Conservation (phyloP, 2,113 vertebrate species). For the Stegastes partitus region DNA sequence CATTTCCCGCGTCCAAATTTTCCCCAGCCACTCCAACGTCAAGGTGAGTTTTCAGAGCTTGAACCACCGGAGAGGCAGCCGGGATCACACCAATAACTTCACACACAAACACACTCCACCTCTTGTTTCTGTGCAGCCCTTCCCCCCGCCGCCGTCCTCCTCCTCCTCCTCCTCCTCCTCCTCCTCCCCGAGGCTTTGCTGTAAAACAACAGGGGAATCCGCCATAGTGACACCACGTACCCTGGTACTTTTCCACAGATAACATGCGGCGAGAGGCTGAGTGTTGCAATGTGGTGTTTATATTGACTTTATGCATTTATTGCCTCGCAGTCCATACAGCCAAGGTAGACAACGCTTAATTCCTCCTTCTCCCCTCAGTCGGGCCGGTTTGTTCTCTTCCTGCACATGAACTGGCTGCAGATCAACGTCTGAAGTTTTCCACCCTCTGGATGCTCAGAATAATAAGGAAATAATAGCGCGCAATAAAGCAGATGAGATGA, state of each 20-base stretch:
- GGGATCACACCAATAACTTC: background rate
- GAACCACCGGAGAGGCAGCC: conserved; percentile 25
- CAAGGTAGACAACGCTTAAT: background rate
- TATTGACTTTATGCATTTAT: conserved; percentile 54
- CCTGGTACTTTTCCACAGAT: conserved; percentile 79
- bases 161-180: no score
- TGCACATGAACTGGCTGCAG: background rate
- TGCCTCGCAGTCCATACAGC: conserved; percentile 44
- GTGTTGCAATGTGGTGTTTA: conserved; percentile 60
- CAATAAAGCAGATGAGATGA: background rate
- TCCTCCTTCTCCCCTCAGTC: background rate
- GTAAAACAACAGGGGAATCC: conserved; percentile 79
- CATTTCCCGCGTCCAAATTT: conserved; percentile 48
- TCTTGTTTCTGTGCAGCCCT: conserved; percentile 35
- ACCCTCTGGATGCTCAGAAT: background rate
- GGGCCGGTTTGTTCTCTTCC: conserved; percentile 2
- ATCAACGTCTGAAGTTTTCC: conserved; percentile 23
- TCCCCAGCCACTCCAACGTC: conserved; percentile 7
- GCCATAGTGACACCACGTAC: conserved; percentile 41
- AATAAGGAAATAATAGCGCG: background rate
- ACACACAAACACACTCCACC: conserved; percentile 8
- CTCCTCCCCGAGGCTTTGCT: conserved; percentile 55
- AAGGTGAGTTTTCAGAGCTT: conserved; percentile 26
- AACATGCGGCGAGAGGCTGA: conserved; percentile 22
- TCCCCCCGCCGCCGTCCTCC: conserved; percentile 32